These are phyloP conservation scores for Sinocyclocheilus rhinocerous DNA, from an alignment of 2,113 vertebrate species.

Conservation along the genomic window DNA sequence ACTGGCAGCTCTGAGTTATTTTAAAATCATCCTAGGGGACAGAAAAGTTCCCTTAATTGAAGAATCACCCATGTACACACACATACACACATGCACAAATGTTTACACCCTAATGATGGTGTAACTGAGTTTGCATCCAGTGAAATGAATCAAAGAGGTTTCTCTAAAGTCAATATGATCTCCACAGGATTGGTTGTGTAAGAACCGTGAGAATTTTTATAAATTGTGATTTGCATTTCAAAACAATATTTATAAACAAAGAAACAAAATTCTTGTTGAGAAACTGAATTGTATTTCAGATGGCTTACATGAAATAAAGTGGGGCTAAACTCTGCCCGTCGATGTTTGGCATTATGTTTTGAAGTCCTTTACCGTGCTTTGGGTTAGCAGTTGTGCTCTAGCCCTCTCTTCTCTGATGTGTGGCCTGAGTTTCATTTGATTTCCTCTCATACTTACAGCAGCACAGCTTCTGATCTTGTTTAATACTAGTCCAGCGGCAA, in stretches of 20 bases:
- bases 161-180: not conserved
- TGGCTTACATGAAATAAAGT: constrained; percentile 7
- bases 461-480: constrained; percentile 76
- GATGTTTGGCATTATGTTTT: constrained; percentile 11
- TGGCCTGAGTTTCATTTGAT: constrained; percentile 73
- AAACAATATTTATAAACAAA: constrained; percentile 14
- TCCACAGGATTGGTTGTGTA: not conserved
- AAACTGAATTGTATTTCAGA: not conserved
- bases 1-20: too few species aligned
- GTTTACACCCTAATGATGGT: not conserved
- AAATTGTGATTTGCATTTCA: not conserved
- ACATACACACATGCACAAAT: not conserved
- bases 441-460: constrained; percentile 76
- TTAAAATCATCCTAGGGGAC: not conserved
- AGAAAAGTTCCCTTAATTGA: not conserved
- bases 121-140: not conserved
- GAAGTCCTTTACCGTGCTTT: constrained; percentile 28
- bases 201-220: not conserved
- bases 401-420: constrained; percentile 56
- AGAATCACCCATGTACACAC: not conserved
- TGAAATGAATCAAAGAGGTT: not conserved
- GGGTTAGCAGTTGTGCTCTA: not conserved
- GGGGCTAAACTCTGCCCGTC: not conserved
- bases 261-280: not conserved
- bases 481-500: constrained; percentile 79